phyloP scores from a whole-genome alignment of 2,113 vertebrate genomes.

The Dipodomys ordii region DNA sequence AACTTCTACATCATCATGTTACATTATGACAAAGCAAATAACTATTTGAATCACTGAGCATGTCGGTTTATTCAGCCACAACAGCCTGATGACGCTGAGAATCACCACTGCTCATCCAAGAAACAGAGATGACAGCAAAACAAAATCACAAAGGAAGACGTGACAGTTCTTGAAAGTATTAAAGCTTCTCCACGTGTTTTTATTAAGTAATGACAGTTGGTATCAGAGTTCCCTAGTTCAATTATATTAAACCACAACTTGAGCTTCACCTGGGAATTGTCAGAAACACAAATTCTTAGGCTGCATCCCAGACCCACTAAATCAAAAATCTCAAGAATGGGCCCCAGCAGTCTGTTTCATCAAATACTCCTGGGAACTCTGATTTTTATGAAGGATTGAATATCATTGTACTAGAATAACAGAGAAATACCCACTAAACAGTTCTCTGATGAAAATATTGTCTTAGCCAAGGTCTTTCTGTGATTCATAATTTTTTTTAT shows the following conservation, averaged over 20 bases:
- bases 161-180: not conserved
- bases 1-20: not conserved
- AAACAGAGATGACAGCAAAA: not conserved
- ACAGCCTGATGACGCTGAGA: not conserved
- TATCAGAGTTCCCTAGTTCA: not conserved
- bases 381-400: not conserved
- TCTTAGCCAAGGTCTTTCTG: not conserved
- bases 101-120: not conserved
- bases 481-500: not conserved
- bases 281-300: slow-evolving; percentile 2
- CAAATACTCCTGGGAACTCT: not conserved
- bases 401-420: not conserved
- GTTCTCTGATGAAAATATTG: slow-evolving; percentile 1
- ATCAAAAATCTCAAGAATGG: not conserved
- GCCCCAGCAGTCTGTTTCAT: not conserved
- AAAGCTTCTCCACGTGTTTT: slow-evolving; percentile 8
- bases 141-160: not conserved
- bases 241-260: not conserved
- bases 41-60: not conserved
- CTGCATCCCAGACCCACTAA: not conserved
- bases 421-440: not conserved
- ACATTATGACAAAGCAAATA: not conserved
- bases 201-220: not conserved
- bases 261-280: not conserved
- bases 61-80: not conserved